phyloP scores from a whole-genome alignment of 1,140 invertebrate genomes.

The Kradibia gibbosae region DNA sequence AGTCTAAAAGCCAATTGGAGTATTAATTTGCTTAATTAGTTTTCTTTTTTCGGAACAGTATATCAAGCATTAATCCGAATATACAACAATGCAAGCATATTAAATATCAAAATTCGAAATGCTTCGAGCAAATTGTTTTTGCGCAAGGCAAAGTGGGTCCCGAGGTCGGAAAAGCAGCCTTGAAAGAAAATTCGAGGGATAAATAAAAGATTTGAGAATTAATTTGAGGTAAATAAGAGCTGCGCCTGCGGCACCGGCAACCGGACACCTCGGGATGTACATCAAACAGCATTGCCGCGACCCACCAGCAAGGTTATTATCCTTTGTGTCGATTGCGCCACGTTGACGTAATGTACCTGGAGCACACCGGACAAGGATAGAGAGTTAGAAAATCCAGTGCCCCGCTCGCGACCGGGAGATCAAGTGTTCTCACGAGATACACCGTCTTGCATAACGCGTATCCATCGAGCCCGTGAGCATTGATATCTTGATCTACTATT shows the following conservation, averaged over 20 bases:
- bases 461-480: neutral
- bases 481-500: slow-evolving; percentile 33
- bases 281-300: neutral
- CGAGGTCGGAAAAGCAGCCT: no score
- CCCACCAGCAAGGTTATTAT: slow-evolving; percentile 49
- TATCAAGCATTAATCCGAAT: no score
- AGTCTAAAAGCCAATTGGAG: no score
- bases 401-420: slow-evolving; percentile 25
- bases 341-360: slow-evolving; percentile 39
- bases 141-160: no score
- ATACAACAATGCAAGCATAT: no score
- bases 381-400: slow-evolving; percentile 7
- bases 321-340: slow-evolving; percentile 49
- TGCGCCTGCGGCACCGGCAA: slow-evolving; percentile 6
- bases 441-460: slow-evolving; percentile 38
- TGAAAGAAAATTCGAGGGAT: no score
- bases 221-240: neutral
- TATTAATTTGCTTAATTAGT: no score
- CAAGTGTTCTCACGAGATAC: slow-evolving; percentile 50
- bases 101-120: no score
- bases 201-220: no score
- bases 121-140: no score
- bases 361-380: slow-evolving; percentile 40
- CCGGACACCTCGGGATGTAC: neutral
- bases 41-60: no score